Percentiles rank a stretch among this genome's conserved stretches.
phyloP scores from a whole-genome alignment of 2,888 invertebrate genomes.

The Cheilosia urbana region DNA sequence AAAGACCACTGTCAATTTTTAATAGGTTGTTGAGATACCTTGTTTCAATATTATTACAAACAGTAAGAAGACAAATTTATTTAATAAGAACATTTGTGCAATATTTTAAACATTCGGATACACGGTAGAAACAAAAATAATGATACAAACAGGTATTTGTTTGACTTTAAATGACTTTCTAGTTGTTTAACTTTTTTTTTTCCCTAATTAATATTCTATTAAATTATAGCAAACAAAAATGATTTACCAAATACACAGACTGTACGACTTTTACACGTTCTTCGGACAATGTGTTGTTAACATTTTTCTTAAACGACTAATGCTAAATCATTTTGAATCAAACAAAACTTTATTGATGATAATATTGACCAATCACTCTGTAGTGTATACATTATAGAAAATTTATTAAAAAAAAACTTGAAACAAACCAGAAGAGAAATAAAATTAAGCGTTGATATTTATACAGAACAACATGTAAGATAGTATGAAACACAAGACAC shows the following conservation, averaged over 20 bases:
- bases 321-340: constrained; percentile 47
- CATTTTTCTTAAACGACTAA: constrained; percentile 56
- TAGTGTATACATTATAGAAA: constrained; percentile 58
- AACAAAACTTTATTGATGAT: constrained; percentile 53
- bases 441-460: constrained; percentile 46
- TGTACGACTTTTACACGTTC: constrained; percentile 54
- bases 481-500: constrained; percentile 66
- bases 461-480: constrained; percentile 73
- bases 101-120: constrained; percentile 51
- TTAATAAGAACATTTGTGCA: constrained; percentile 43
- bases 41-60: constrained; percentile 26
- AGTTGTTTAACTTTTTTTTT: not conserved
- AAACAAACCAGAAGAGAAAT: constrained; percentile 15
- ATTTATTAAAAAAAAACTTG: constrained; percentile 1
- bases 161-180: not conserved
- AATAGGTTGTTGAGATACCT: constrained; percentile 59
- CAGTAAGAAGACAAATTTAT: not conserved
- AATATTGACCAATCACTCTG: constrained; percentile 69
- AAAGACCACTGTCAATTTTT: constrained; percentile 51
- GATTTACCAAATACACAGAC: constrained; percentile 48
- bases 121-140: constrained; percentile 28
- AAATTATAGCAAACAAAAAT: constrained; percentile 6
- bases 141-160: not conserved
- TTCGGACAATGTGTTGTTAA: constrained; percentile 51
- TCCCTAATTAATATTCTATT: not conserved